phyloP scores from a whole-genome alignment of 2,888 invertebrate genomes.

The Agonopterix subpropinquella region DNA sequence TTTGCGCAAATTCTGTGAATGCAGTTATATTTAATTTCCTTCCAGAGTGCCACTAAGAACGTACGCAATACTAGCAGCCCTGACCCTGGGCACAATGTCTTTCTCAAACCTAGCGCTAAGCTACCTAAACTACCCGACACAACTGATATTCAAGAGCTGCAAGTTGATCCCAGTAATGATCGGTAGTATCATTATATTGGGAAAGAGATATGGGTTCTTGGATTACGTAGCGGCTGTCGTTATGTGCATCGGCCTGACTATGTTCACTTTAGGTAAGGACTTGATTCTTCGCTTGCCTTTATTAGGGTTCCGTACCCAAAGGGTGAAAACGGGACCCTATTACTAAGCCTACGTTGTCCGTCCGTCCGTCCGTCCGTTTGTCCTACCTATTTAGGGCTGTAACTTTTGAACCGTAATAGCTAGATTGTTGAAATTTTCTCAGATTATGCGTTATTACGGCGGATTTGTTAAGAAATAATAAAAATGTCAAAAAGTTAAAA shows the following conservation, averaged over 20 bases:
- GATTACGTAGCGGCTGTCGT: constrained; percentile 89
- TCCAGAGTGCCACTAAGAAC: constrained; percentile 88
- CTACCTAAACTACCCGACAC: constrained; percentile 97
- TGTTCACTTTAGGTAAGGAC: constrained; percentile 90
- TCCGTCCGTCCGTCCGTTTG: too few species aligned
- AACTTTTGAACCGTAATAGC: too few species aligned
- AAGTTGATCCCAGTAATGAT: constrained; percentile 97
- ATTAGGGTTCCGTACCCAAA: too few species aligned
- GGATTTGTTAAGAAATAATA: too few species aligned
- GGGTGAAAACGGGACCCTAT: too few species aligned
- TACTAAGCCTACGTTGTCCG: too few species aligned
- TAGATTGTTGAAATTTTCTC: too few species aligned
- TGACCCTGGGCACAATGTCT: constrained; percentile 97
- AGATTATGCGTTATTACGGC: too few species aligned
- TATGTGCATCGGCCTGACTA: constrained; percentile 92
- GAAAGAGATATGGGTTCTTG: constrained; percentile 87
- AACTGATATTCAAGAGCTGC: constrained; percentile 98
- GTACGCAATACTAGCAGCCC: constrained; percentile 87
- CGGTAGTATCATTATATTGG: constrained; percentile 94
- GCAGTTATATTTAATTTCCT: constrained; percentile 15
- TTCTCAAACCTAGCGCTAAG: constrained; percentile 95
- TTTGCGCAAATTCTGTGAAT: too few species aligned
- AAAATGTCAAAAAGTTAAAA: too few species aligned
- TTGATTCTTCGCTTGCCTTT: too few species aligned
- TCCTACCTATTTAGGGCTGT: too few species aligned